Conservation (phyloP, 2,797 vertebrate species). For the Meda fulgida region DNA sequence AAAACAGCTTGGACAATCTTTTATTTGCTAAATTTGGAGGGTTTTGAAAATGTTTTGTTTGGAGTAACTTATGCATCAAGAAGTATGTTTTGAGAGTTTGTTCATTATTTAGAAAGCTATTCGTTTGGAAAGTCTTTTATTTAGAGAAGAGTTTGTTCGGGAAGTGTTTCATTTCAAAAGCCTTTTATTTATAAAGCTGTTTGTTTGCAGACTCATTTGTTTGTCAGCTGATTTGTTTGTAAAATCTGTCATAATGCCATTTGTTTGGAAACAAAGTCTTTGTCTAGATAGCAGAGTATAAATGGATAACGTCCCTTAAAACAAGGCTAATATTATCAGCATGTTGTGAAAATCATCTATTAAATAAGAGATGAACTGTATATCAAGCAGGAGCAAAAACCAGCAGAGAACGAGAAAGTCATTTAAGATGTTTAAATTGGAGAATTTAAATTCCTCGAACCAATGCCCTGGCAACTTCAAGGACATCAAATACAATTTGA, state of each 20-base stretch:
- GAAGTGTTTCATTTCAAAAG: background rate
- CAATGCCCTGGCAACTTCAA: conserved; percentile 26
- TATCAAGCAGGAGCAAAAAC: background rate
- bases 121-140: background rate
- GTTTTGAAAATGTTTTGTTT: background rate
- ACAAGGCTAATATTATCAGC: background rate
- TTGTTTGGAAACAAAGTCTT: conserved; percentile 23
- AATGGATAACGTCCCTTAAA: background rate
- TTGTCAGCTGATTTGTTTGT: background rate
- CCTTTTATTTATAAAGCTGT: background rate
- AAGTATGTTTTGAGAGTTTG: background rate
- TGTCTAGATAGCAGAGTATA: background rate
- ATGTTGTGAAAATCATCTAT: conserved; percentile 23
- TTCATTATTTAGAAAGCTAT: background rate
- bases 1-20: background rate
- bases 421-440: conserved; percentile 21
- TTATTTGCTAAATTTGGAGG: background rate
- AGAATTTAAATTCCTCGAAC: conserved; percentile 26
- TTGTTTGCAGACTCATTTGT: conserved; percentile 13
- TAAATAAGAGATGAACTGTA: background rate
- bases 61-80: background rate
- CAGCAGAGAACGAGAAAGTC: background rate
- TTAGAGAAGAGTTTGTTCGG: background rate
- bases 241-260: background rate
- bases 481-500: conserved; percentile 32